phyloP scores from a whole-genome alignment of 2,113 vertebrate species.

The Mustela nigripes region DNA sequence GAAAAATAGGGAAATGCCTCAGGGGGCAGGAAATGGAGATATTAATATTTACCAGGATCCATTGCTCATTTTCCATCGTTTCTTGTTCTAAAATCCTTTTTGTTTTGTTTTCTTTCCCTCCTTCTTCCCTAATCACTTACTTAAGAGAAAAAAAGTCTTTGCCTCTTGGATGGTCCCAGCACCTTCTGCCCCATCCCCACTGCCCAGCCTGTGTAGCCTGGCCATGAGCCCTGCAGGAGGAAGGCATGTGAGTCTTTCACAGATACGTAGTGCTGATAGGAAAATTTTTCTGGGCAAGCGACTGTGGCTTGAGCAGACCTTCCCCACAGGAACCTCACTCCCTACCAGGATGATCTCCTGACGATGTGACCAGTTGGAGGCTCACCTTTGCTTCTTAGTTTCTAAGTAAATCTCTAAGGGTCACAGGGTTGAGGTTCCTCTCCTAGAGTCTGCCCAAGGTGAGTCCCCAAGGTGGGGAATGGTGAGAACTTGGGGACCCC shows the following conservation, averaged over 20 bases:
- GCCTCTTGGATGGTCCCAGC: background rate
- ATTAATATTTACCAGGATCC: background rate
- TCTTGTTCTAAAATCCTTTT: background rate
- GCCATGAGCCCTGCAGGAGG: accelerated
- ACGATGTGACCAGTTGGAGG: too few species aligned
- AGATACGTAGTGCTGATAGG: background rate
- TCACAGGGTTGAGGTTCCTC: background rate
- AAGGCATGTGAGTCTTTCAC: background rate
- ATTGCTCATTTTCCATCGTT: background rate
- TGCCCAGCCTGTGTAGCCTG: background rate
- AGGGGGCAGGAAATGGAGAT: background rate
- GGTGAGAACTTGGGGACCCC: background rate
- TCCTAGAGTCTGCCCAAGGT: background rate
- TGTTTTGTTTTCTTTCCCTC: background rate
- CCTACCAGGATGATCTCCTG: background rate
- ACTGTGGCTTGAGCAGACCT: background rate
- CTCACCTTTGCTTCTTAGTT: background rate
- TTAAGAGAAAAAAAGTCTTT: background rate
- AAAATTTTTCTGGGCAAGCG: background rate
- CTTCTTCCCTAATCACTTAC: background rate
- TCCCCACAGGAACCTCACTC: background rate
- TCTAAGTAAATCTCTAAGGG: background rate
- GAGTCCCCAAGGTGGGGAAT: background rate
- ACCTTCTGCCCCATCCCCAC: accelerated
- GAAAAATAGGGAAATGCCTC: background rate